Evolutionary conservation across 1,140 invertebrate genomes (phyloP).

Genomic region (Achatina immaculata): DNA sequence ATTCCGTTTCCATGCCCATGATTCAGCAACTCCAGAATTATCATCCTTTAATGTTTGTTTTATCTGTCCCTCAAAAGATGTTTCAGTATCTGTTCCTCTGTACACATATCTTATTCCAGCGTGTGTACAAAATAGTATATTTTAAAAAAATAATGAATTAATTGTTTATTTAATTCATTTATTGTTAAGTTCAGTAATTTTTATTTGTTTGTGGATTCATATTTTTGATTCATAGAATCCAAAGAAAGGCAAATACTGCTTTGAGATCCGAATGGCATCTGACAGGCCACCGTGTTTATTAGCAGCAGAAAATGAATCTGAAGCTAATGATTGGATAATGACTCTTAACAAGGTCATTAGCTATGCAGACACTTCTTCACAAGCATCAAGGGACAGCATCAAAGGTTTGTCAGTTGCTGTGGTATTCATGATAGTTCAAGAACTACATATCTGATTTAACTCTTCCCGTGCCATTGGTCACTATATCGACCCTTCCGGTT

Average conservation of each 20-base stretch:
- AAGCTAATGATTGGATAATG: slow-evolving; percentile 85
- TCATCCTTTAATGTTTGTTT: too few relatives aligned
- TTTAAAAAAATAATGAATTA: too few relatives aligned
- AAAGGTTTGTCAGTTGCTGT: slow-evolving; percentile 52
- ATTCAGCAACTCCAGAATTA: too few relatives aligned
- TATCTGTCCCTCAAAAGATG: too few relatives aligned
- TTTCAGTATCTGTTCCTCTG: too few relatives aligned
- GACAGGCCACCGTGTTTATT: slow-evolving; percentile 85
- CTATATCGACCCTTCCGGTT: too few relatives aligned
- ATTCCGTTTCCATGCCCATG: too few relatives aligned
- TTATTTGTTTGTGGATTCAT: neutral
- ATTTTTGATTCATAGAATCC: slow-evolving; percentile 76
- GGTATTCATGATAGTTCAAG: neutral
- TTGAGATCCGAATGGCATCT: slow-evolving; percentile 88
- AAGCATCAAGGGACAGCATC: slow-evolving; percentile 58
- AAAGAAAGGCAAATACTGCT: slow-evolving; percentile 87
- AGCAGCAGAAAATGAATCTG: slow-evolving; percentile 87
- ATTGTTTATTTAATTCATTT: neutral
- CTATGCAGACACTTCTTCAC: slow-evolving; percentile 77
- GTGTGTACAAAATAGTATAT: too few relatives aligned
- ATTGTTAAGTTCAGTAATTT: neutral
- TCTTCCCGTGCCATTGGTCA: too few relatives aligned
- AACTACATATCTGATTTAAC: neutral
- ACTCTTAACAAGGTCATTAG: slow-evolving; percentile 82
- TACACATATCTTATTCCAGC: too few relatives aligned